Evolutionary conservation across 23 tunicate genomes (phyloP), one percentile per base, ranked within the genome.

Genomic region (Trididemnum clinides): DNA sequence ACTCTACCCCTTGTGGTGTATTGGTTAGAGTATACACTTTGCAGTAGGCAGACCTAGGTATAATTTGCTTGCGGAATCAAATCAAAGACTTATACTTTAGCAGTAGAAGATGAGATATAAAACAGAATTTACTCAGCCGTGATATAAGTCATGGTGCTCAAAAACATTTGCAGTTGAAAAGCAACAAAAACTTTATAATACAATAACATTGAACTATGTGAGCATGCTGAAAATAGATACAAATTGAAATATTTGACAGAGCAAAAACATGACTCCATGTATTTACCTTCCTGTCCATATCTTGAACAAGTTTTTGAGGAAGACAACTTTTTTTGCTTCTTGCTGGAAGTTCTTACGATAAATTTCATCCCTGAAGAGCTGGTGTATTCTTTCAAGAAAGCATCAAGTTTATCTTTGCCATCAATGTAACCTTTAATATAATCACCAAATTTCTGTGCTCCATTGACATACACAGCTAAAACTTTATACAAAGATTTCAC

Each of bases 371-470:
- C 66, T 20, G 90, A 64, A 1, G 62, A 65, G 1, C 49, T 57
- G 33, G 19, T 57, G 58, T 87, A 87, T n/a, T 78, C 79, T 21
- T 64, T 65, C 7, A 87, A 33, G 34, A 87, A 87, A 12, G 19
- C 18, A 4, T 79, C 90, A 32, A 87, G 33, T 50, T 39, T 64
- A 1, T 87, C 90, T 44, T 79, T 79, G 29, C 85, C 90, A 64
- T 87, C 90, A 78, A 87, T 38, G 20, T 63, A 64, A 44, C 90
- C 90, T 79, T 87, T 87, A 33, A 87, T 33, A 74, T 87, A 87
- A 64, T 87, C 65, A 19, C 69, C 90, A 87, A 34, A 26, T 57
- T 79, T 87, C 39, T 87, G 51, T 19, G 72, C 82, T 15, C 64
- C 62, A 33, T 51, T 33, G 3, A 87, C 1, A 64, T 87, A 72